These are phyloP conservation scores for Mesochorus sp. DNA, from an alignment of 2,888 invertebrate species.

Conservation along the genomic window DNA sequence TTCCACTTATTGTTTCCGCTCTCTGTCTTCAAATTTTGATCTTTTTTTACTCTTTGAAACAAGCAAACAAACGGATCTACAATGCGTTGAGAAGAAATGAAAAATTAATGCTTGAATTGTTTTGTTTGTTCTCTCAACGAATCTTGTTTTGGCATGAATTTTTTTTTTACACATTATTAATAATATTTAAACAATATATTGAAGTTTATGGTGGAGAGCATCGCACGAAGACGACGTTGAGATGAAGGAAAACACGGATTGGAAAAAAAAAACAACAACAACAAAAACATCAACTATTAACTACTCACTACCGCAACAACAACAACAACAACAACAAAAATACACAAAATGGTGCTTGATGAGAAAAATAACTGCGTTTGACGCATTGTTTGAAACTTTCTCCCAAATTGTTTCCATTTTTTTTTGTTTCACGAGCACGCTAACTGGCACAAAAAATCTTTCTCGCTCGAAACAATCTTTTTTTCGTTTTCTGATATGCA, in stretches of 20 bases:
- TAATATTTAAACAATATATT: conserved; percentile 19
- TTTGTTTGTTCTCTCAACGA: too few species aligned
- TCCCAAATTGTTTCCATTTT: conserved; percentile 11
- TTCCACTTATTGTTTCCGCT: too few species aligned
- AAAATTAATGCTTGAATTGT: background rate
- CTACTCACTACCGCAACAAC: conserved; percentile 17
- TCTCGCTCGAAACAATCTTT: background rate
- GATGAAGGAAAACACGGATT: conserved; percentile 23
- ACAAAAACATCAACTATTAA: conserved; percentile 35
- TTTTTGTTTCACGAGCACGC: conserved; percentile 40
- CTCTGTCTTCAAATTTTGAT: conserved; percentile 8
- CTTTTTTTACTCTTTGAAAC: too few species aligned
- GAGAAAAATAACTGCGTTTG: conserved; percentile 13
- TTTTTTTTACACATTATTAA: background rate
- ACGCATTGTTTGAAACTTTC: conserved; percentile 47
- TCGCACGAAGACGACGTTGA: conserved; percentile 61
- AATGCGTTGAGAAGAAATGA: too few species aligned
- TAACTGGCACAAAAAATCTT: conserved; percentile 47
- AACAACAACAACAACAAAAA: conserved; percentile 24
- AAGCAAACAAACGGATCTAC: too few species aligned
- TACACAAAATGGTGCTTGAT: conserved; percentile 60
- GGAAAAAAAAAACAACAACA: conserved; percentile 37
- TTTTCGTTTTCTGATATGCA: conserved; percentile 45
- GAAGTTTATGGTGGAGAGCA: conserved; percentile 62
- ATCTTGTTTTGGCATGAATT: conserved; percentile 29